These are phyloP conservation scores for Hirtodrosophila duncani DNA, from an alignment of 2,888 invertebrate species.

Conservation along the genomic window DNA sequence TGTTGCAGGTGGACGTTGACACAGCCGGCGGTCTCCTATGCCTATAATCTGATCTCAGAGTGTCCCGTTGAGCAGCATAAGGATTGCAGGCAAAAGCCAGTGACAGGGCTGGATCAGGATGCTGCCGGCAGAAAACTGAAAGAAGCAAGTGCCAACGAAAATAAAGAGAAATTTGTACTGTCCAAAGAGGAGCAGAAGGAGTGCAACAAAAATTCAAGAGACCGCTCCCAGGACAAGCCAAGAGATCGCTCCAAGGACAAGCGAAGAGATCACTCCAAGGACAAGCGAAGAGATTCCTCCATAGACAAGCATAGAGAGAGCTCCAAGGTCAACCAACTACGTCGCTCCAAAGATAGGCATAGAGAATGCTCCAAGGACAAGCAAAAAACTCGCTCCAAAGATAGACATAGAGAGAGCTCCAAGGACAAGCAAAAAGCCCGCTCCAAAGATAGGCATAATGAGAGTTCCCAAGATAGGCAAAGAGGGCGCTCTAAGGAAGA, in stretches of 20 bases:
- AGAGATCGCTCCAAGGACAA: slow-evolving; percentile 3
- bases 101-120: slow-evolving; percentile 10
- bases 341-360: background rate
- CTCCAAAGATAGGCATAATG: background rate
- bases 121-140: background rate
- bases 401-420: background rate
- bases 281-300: slow-evolving; percentile 4
- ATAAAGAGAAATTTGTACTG: background rate
- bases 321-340: slow-evolving; percentile 7
- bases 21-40: slow-evolving; percentile 37
- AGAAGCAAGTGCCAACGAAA: background rate
- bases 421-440: background rate
- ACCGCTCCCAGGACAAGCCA: slow-evolving; percentile 7
- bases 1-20: slow-evolving; percentile 40
- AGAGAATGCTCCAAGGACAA: slow-evolving; percentile 13
- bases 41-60: slow-evolving; percentile 39
- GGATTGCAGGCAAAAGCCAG: slow-evolving; percentile 31
- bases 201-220: background rate
- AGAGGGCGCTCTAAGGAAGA: background rate
- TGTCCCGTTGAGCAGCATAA: slow-evolving; percentile 43
- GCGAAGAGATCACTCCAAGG: slow-evolving; percentile 8
- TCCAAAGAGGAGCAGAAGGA: slow-evolving; percentile 10
- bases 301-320: slow-evolving; percentile 6
- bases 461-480: background rate
- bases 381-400: slow-evolving; percentile 4